Base-by-base conservation (phyloP, 2,888 invertebrate genomes). In the Nemoura dubitans region DNA sequence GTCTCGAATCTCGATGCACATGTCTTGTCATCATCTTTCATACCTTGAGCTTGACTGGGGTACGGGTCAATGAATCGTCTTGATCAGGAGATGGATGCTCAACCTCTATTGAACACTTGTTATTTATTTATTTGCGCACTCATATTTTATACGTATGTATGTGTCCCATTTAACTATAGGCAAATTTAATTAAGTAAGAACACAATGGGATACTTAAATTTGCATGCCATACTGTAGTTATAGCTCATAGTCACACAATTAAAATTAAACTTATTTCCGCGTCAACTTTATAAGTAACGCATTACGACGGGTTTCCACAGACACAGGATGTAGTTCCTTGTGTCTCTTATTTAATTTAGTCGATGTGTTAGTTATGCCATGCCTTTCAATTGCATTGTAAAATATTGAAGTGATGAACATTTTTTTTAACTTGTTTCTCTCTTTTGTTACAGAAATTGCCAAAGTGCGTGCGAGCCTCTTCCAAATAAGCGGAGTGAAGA, bases 401-500 rank as follows among this genome's bases (percentile, higher is more conserved):
- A 76, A 81, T n/a, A n/a, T n/a, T n/a, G n/a, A n/a, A n/a, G n/a
- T n/a, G n/a, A n/a, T n/a, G n/a, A 29, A 28, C 36, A 36, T 14
- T 25, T 29, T 25, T 29, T 6, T 21, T n/a, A 30, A 26, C 29
- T 6, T 82, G 82, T 43, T 36, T 30, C 14, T 90, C 90, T 89
- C 90, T 92, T 91, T 92, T 90, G 91, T 96, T 96, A 87, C 96
- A 99, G 98, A 99, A 95, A 99, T 99, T 91, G 97, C 98, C 92
- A 97, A 97, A 94, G 99, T 99, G 88, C 96, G 99, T 92, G 97
- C 98, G 90, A 97, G 97, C 92, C 94, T 99, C 92, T 99, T 99
- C 94, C 99, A 99, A 95, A 98, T 99, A 94, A 98, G 98, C 94
- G 99, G 98, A 90, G 96, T 96, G 89, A 97, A 97, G 92, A 98